phyloP scores from a whole-genome alignment of 2,113 vertebrate genomes.

The Rattus rattus region DNA sequence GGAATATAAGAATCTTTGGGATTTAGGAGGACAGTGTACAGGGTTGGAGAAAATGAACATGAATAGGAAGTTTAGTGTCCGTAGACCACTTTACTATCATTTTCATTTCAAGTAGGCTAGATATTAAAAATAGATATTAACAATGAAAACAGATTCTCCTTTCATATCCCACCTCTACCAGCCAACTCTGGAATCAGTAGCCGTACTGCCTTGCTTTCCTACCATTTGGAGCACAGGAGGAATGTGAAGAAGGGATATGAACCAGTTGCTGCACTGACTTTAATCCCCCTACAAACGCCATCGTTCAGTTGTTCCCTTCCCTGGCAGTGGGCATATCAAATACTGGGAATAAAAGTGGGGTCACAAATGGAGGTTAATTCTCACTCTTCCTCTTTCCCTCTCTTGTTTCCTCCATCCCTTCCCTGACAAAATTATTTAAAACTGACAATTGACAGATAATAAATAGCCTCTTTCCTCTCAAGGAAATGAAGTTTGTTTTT shows the following conservation, averaged over 20 bases:
- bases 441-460: conserved; percentile 71
- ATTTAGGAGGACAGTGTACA: not conserved
- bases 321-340: conserved; percentile 64
- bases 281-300: not conserved
- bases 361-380: conserved; percentile 5
- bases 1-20: not conserved
- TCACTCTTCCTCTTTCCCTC: not conserved
- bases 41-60: not conserved
- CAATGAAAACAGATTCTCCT: conserved; percentile 27
- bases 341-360: conserved; percentile 68
- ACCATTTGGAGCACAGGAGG: not conserved
- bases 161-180: conserved; percentile 21
- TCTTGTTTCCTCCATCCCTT: not conserved
- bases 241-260: not conserved
- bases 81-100: not conserved
- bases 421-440: conserved; percentile 67
- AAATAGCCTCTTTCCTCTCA: conserved; percentile 72
- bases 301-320: conserved; percentile 47
- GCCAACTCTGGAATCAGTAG: conserved; percentile 2
- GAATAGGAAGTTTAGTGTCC: not conserved
- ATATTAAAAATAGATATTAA: not conserved
- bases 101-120: not conserved
- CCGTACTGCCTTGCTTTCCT: not conserved
- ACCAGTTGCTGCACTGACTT: not conserved
- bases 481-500: conserved; percentile 36